Percentiles rank a stretch among this genome's conserved stretches.
phyloP scores from a whole-genome alignment of 2,797 vertebrate genomes.

The Crenuchus spilurus region DNA sequence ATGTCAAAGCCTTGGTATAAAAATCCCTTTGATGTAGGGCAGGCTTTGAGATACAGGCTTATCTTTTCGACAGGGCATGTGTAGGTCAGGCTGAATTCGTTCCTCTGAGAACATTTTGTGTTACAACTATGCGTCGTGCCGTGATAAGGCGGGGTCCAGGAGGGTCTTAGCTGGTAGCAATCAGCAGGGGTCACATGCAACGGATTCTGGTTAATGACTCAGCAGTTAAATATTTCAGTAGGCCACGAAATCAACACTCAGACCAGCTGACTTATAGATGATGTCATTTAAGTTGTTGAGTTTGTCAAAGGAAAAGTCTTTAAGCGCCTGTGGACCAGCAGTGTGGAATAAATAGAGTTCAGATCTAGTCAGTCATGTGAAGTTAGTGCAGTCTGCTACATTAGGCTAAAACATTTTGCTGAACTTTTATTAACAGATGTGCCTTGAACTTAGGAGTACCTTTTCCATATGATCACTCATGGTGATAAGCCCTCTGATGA shows the following conservation, averaged over 20 bases:
- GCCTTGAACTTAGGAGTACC: neutral
- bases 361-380: neutral
- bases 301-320: neutral
- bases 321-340: neutral
- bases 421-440: neutral
- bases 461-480: neutral
- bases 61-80: conserved; percentile 13
- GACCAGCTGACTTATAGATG: neutral
- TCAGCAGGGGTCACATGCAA: conserved; percentile 6
- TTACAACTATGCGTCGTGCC: neutral
- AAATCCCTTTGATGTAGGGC: conserved; percentile 9
- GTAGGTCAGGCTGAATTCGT: neutral
- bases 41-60: conserved; percentile 4
- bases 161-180: neutral
- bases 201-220: conserved; percentile 42
- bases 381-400: neutral
- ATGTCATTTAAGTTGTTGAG: neutral
- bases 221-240: conserved; percentile 41
- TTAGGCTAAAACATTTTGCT: neutral
- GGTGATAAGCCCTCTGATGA: neutral
- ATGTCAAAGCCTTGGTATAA: neutral
- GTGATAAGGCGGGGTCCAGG: neutral
- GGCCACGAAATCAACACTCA: conserved; percentile 34
- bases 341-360: neutral
- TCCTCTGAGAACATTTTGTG: conserved; percentile 19